Percentiles rank a stretch among this genome's conserved stretches.
Evolutionary conservation across 2,888 invertebrate species (phyloP).

Genomic region (Ligdia adustata): DNA sequence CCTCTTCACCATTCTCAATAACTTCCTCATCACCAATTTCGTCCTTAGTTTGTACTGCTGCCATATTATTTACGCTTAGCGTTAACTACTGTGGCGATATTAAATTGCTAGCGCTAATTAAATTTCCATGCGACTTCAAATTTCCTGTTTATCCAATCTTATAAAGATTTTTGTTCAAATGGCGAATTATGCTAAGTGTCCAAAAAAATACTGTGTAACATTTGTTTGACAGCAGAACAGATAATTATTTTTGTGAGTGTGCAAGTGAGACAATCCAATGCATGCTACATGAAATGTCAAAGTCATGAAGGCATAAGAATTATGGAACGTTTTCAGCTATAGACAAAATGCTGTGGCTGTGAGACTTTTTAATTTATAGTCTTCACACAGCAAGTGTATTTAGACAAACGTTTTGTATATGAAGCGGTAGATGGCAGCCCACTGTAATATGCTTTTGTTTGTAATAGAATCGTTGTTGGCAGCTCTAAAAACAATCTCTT

Average conservation of each 20-base stretch:
- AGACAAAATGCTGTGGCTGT: too few relatives aligned
- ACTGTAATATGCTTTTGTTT: too few relatives aligned
- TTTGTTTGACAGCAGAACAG: neutral
- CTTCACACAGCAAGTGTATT: too few relatives aligned
- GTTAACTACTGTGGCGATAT: neutral
- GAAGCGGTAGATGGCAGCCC: too few relatives aligned
- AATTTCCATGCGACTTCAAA: slow-evolving; percentile 43
- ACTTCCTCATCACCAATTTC: slow-evolving; percentile 53
- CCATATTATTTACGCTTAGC: slow-evolving; percentile 51
- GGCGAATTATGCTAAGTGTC: neutral
- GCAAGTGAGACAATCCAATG: neutral
- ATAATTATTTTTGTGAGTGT: neutral
- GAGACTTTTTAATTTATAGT: too few relatives aligned
- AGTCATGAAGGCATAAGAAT: too few relatives aligned
- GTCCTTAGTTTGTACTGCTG: slow-evolving; percentile 58
- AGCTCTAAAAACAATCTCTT: too few relatives aligned
- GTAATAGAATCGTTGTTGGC: too few relatives aligned
- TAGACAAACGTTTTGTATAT: too few relatives aligned
- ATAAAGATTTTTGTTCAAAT: neutral
- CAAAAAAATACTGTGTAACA: neutral
- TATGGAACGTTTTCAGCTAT: too few relatives aligned
- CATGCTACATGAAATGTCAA: too few relatives aligned
- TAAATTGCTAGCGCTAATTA: neutral
- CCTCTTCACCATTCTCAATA: slow-evolving; percentile 85
- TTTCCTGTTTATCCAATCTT: too few relatives aligned